Conservation (phyloP, 2,113 vertebrate species). For the Dascyllus trimaculatus region DNA sequence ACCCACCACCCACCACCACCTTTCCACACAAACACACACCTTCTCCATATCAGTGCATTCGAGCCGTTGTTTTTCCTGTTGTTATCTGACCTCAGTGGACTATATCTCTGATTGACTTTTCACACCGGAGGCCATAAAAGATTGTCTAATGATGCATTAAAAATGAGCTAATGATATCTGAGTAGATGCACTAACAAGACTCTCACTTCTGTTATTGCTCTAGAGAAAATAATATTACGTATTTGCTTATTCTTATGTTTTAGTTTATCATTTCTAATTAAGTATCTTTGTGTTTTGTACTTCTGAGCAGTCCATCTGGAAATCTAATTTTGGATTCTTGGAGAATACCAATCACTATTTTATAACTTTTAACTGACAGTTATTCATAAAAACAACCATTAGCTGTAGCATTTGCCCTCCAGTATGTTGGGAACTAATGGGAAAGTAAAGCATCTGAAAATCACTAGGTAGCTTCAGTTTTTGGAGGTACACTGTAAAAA, state of each 20-base stretch:
- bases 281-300: not conserved
- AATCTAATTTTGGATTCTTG: no score
- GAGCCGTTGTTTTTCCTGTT: slow-evolving; percentile 43
- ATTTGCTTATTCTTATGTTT: not conserved
- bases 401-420: not conserved
- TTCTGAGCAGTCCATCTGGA: not conserved
- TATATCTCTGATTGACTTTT: slow-evolving; percentile 43
- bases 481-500: no score
- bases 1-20: not conserved
- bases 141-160: slow-evolving; percentile 49
- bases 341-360: no score
- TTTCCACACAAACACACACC: slow-evolving; percentile 29
- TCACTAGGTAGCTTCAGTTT: not conserved
- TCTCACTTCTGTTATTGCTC: not conserved
- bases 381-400: no score
- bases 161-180: slow-evolving; percentile 51
- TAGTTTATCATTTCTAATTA: not conserved
- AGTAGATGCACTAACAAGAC: slow-evolving; percentile 34
- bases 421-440: not conserved
- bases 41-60: slow-evolving; percentile 40
- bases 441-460: not conserved
- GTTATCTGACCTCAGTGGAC: slow-evolving; percentile 48
- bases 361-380: no score
- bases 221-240: not conserved
- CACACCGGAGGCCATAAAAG: slow-evolving; percentile 25